Conservation (phyloP, 2,797 vertebrate genomes). For the Ceryle rudis region DNA sequence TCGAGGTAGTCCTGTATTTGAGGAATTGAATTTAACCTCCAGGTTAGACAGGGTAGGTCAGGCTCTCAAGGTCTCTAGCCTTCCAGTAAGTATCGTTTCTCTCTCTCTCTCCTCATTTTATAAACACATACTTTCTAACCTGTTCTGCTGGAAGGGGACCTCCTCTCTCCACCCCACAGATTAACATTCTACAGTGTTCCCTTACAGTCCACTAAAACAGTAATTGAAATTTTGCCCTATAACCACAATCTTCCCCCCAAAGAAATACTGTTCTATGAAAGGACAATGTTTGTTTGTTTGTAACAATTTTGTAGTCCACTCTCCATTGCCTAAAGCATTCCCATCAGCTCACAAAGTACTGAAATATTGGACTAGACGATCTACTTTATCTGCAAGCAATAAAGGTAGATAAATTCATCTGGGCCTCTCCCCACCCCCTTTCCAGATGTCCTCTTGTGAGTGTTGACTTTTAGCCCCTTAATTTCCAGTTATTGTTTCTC, state of each 20-base stretch:
- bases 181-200: neutral
- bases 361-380: neutral
- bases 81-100: neutral
- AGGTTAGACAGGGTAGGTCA: neutral
- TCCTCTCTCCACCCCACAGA: neutral
- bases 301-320: neutral
- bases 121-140: neutral
- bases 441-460: neutral
- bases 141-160: neutral
- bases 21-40: neutral
- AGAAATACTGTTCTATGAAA: neutral
- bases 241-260: accelerated
- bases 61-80: neutral
- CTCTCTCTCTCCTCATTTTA: neutral
- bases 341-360: neutral
- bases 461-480: neutral
- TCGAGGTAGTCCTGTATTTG: neutral
- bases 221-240: neutral
- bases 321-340: neutral
- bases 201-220: neutral
- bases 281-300: neutral
- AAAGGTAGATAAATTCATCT: neutral
- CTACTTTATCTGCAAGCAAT: neutral
- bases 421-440: neutral
- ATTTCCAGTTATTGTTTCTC: conserved; percentile 23